phyloP scores from a whole-genome alignment of 2,797 vertebrate species.

The Acrossocheilus fasciatus region DNA sequence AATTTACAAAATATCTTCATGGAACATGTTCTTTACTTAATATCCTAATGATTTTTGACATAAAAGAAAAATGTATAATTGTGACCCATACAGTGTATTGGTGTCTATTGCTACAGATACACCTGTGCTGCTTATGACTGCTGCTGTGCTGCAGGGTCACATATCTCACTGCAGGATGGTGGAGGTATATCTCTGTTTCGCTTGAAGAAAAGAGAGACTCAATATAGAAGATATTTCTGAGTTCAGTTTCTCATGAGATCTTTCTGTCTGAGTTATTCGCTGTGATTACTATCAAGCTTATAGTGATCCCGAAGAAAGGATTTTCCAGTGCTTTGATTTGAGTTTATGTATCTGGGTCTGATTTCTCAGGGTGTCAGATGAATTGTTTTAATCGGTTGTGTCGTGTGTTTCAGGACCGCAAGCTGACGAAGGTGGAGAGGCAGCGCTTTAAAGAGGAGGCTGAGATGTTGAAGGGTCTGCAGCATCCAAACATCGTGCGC shows the following conservation, averaged over 20 bases:
- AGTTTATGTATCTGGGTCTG: background rate
- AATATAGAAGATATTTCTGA: background rate
- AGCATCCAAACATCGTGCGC: constrained; percentile 97
- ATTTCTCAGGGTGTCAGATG: background rate
- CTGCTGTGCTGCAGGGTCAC: no score
- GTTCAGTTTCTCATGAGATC: background rate
- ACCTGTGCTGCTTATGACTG: no score
- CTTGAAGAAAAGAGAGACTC: background rate
- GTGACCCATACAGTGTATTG: no score
- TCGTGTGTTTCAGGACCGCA: constrained; percentile 85
- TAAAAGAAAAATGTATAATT: no score
- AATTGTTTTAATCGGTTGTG: background rate
- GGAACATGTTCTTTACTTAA: no score
- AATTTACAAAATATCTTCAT: no score
- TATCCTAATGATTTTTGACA: no score
- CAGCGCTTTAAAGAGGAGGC: constrained; percentile 99
- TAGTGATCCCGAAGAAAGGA: background rate
- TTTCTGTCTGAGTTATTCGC: background rate
- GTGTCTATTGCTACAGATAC: no score
- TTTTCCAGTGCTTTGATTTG: background rate
- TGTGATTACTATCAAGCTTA: background rate
- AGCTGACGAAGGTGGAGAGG: constrained; percentile 93
- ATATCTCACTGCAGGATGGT: background rate
- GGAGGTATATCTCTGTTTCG: background rate
- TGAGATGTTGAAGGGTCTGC: constrained; percentile 97